These are phyloP conservation scores for Thaumetopoea pityocampa DNA, from an alignment of 1,140 invertebrate genomes.

Conservation along the genomic window DNA sequence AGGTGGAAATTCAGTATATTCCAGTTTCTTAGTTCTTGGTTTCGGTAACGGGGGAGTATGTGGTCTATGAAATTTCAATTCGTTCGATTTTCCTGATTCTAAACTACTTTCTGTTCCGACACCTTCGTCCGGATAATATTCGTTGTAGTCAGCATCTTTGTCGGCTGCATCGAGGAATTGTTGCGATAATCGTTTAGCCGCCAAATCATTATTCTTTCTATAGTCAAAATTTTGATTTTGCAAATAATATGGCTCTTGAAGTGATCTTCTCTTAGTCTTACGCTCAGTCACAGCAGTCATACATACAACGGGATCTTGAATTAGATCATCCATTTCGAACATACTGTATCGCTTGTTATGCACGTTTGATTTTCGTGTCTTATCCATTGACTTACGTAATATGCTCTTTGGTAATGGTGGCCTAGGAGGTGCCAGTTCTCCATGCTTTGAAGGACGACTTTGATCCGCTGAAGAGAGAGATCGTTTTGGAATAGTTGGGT, in stretches of 20 bases:
- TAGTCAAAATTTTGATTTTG: slow-evolving; percentile 78
- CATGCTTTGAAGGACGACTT: slow-evolving; percentile 63
- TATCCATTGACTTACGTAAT: slow-evolving; percentile 78
- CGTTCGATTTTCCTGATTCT: slow-evolving; percentile 74
- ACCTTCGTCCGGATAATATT: slow-evolving; percentile 71
- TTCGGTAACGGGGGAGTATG: slow-evolving; percentile 73
- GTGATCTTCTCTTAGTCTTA: slow-evolving; percentile 81
- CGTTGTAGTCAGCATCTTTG: slow-evolving; percentile 72
- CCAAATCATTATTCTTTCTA: slow-evolving; percentile 79
- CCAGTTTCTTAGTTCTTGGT: slow-evolving; percentile 62
- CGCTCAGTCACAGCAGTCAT: slow-evolving; percentile 71
- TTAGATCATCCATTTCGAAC: slow-evolving; percentile 83
- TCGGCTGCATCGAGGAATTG: slow-evolving; percentile 72
- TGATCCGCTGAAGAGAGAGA: slow-evolving; percentile 80
- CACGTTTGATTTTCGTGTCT: slow-evolving; percentile 73
- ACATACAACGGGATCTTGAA: slow-evolving; percentile 66
- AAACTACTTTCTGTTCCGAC: slow-evolving; percentile 74
- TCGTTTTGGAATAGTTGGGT: slow-evolving; percentile 78
- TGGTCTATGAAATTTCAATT: slow-evolving; percentile 71
- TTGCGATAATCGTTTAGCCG: slow-evolving; percentile 72
- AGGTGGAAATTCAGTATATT: slow-evolving; percentile 67
- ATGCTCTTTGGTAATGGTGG: slow-evolving; percentile 85
- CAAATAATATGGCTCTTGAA: slow-evolving; percentile 84
- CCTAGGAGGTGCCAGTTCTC: slow-evolving; percentile 79
- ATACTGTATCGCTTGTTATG: slow-evolving; percentile 85